Conservation (phyloP, 2,113 vertebrate species). For the Australoheros scitulus region DNA sequence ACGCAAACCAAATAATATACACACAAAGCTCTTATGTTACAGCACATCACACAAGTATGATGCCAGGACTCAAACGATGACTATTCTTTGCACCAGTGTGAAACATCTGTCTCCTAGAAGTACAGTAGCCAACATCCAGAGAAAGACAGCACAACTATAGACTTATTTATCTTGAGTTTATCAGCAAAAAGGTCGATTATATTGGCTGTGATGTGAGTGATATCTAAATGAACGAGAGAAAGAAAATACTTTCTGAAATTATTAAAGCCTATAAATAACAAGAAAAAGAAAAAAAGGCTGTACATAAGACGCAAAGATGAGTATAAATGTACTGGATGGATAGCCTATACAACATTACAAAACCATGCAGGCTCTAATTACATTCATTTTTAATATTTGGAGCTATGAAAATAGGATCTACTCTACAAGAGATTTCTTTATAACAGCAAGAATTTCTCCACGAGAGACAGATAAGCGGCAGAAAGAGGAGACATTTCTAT, state of each 20-base stretch:
- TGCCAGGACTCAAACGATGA: constrained; percentile 19
- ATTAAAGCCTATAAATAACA: constrained; percentile 47
- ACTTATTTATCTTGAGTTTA: not conserved
- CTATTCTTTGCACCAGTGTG: constrained; percentile 57
- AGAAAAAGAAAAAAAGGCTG: constrained; percentile 27
- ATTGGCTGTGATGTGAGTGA: constrained; percentile 5
- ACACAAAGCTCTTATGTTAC: constrained; percentile 57
- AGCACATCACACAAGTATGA: constrained; percentile 50
- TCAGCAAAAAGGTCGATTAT: not conserved
- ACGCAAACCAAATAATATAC: constrained; percentile 38
- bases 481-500: constrained; percentile 24
- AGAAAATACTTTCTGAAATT: constrained; percentile 41
- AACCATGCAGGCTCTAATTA: constrained; percentile 58
- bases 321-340: constrained; percentile 45
- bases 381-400: constrained; percentile 65
- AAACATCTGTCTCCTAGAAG: constrained; percentile 33
- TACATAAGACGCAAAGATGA: constrained; percentile 40
- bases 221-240: constrained; percentile 16
- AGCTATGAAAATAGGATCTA: constrained; percentile 61
- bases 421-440: constrained; percentile 49
- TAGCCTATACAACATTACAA: constrained; percentile 33
- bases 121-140: constrained; percentile 45
- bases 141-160: constrained; percentile 11
- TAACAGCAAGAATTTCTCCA: constrained; percentile 46
- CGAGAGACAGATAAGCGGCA: constrained; percentile 39